Conservation (phyloP, 2,113 vertebrate genomes). For the Chaetodon trifascialis region DNA sequence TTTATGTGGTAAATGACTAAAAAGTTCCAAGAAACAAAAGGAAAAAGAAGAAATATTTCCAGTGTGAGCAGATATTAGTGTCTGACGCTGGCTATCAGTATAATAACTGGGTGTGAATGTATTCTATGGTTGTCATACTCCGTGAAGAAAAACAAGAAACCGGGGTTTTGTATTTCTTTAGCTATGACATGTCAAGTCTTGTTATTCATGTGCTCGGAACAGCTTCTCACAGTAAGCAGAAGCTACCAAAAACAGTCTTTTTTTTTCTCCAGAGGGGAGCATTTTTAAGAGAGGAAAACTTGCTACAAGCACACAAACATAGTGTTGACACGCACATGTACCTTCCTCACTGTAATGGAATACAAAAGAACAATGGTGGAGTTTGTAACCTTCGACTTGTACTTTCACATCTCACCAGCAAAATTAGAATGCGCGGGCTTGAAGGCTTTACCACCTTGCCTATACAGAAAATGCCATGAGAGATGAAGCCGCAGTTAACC, state of each 20-base stretch:
- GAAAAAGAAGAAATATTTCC: constrained; percentile 38
- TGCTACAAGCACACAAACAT: constrained; percentile 65
- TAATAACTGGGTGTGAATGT: constrained; percentile 67
- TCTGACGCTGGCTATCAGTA: constrained; percentile 55
- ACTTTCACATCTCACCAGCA: constrained; percentile 45
- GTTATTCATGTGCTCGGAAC: constrained; percentile 74
- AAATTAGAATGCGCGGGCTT: constrained; percentile 51
- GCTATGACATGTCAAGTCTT: constrained; percentile 74
- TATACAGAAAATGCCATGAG: constrained; percentile 19
- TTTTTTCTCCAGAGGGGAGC: constrained; percentile 53
- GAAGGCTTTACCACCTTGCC: constrained; percentile 36
- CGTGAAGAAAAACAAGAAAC: constrained; percentile 59
- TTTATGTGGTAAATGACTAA: constrained; percentile 67
- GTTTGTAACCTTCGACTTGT: constrained; percentile 49
- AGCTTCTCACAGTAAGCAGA: constrained; percentile 73
- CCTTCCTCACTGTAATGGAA: constrained; percentile 61
- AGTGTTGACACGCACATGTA: constrained; percentile 65
- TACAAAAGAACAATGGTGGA: constrained; percentile 53
- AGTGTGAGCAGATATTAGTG: constrained; percentile 53
- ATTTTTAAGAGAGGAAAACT: constrained; percentile 64
- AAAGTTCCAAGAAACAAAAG: constrained; percentile 51
- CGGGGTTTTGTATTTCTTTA: constrained; percentile 76
- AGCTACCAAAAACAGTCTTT: constrained; percentile 63
- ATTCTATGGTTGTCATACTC: constrained; percentile 59
- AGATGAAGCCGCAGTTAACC: constrained; percentile 17